phyloP scores from a whole-genome alignment of 2,797 vertebrate species.

The Mormyrops attenuatus region DNA sequence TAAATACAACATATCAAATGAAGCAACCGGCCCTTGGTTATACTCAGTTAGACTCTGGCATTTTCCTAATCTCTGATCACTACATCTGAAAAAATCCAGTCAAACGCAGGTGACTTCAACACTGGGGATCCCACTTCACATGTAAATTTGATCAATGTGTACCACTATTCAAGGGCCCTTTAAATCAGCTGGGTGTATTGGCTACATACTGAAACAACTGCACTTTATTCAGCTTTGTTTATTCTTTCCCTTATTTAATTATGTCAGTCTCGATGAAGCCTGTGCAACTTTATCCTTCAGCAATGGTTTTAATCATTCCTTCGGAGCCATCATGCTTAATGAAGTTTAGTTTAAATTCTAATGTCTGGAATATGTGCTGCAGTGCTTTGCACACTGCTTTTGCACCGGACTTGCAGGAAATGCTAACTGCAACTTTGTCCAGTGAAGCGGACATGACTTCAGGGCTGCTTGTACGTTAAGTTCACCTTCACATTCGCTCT shows the following conservation, averaged over 20 bases:
- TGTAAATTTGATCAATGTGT: background rate
- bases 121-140: background rate
- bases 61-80: background rate
- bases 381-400: background rate
- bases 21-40: background rate
- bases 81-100: background rate
- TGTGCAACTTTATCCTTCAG: background rate
- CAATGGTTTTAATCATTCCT: constrained; percentile 22
- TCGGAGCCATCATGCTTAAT: constrained; percentile 19
- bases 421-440: background rate
- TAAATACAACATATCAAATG: background rate
- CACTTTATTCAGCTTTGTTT: background rate
- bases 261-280: background rate
- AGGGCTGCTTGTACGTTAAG: background rate
- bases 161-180: background rate
- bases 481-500: background rate
- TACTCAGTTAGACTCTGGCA: background rate
- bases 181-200: background rate
- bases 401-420: background rate
- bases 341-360: constrained; percentile 14
- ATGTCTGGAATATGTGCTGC: background rate
- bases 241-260: constrained; percentile 17
- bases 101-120: background rate
- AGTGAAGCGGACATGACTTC: background rate
- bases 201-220: background rate